Evolutionary conservation across 1,140 invertebrate species (phyloP).

Genomic region (Drosophila tristis): DNA sequence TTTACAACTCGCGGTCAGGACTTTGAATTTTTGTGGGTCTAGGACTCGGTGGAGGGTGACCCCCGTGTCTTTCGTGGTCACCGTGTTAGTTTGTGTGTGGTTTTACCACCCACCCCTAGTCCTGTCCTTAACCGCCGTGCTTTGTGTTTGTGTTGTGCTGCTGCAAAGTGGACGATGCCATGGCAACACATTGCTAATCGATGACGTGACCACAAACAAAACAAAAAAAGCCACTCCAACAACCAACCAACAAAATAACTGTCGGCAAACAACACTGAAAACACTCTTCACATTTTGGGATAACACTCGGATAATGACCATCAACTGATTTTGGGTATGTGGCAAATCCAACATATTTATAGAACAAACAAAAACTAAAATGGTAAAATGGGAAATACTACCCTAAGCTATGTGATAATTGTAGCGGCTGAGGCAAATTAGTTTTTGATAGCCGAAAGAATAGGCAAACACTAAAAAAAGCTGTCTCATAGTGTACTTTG

Average conservation of each 20-base stretch:
- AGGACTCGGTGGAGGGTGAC: too few species aligned
- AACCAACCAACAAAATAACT: constrained; percentile 19
- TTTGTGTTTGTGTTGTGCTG: constrained; percentile 61
- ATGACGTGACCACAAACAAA: constrained; percentile 79
- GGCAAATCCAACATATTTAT: constrained; percentile 42
- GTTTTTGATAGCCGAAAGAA: constrained; percentile 41
- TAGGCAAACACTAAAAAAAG: too few species aligned
- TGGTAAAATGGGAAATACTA: constrained; percentile 7
- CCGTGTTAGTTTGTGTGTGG: constrained; percentile 51
- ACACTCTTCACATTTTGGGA: constrained; percentile 56
- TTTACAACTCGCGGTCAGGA: constrained; percentile 59
- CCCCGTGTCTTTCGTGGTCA: neutral
- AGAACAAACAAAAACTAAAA: constrained; percentile 16
- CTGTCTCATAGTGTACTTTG: too few species aligned
- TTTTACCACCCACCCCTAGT: constrained; percentile 7
- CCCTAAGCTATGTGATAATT: constrained; percentile 28
- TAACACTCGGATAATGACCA: constrained; percentile 83
- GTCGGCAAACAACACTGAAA: constrained; percentile 3
- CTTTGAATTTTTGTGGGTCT: constrained; percentile 49
- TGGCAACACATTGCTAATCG: constrained; percentile 81
- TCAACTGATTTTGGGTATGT: constrained; percentile 66
- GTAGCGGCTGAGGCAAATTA: constrained; percentile 17
- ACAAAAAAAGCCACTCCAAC: constrained; percentile 30
- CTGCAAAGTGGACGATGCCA: constrained; percentile 67
- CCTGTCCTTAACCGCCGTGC: neutral